A percentile compares a stretch with the other conserved stretches of the same genome.
phyloP scores from a whole-genome alignment of 2,797 vertebrate genomes.

The Oophaga sylvatica region DNA sequence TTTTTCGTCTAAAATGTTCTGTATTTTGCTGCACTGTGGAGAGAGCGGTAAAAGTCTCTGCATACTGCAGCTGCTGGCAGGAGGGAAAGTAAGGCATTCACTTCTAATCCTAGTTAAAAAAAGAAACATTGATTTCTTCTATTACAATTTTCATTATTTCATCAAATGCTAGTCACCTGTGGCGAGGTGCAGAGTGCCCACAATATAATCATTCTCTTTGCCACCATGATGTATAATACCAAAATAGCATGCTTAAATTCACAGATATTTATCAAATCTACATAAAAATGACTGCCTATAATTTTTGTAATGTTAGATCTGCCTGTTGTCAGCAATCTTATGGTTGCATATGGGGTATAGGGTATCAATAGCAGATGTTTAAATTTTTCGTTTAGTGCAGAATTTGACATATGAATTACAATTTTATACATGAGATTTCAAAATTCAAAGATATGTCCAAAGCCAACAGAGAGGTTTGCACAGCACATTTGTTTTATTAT shows the following conservation, averaged over 20 bases:
- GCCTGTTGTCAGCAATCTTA: not conserved
- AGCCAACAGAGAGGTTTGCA: not conserved
- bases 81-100: conserved; percentile 51
- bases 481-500: not conserved
- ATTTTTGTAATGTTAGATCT: not conserved
- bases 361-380: not conserved
- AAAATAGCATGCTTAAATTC: conserved; percentile 48
- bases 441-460: not conserved
- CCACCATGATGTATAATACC: conserved; percentile 34
- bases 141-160: conserved; percentile 51
- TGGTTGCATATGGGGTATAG: not conserved
- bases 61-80: conserved; percentile 20
- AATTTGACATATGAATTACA: not conserved
- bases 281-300: conserved; percentile 11
- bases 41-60: conserved; percentile 33
- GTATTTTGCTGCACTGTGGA: not conserved
- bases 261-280: conserved; percentile 16
- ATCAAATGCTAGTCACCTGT: conserved; percentile 53
- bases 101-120: conserved; percentile 40
- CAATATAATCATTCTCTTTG: conserved; percentile 51
- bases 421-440: not conserved
- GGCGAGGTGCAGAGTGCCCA: conserved; percentile 27
- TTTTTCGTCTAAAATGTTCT: not conserved
- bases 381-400: not conserved
- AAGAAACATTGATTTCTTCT: conserved; percentile 51